Percentiles rank a stretch among this genome's conserved stretches.
These are phyloP conservation scores for Notothenia rossii DNA, from an alignment of 2,113 vertebrate species.

Conservation along the genomic window DNA sequence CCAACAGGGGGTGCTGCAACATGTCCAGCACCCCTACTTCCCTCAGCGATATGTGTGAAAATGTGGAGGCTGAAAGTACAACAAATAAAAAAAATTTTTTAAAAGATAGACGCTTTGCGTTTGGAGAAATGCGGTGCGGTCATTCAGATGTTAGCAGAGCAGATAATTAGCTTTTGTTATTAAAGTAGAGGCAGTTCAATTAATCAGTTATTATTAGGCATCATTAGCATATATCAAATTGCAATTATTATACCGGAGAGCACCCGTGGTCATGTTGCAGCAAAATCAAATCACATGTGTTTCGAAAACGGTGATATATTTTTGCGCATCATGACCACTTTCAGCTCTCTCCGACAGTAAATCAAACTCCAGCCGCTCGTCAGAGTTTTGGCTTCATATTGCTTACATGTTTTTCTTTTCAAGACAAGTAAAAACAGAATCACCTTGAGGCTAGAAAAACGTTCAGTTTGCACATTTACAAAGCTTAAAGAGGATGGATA, in stretches of 20 bases:
- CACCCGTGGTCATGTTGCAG: too few relatives aligned
- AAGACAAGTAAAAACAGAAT: constrained; percentile 22
- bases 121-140: constrained; percentile 35
- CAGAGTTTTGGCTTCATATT: constrained; percentile 37
- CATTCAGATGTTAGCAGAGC: constrained; percentile 28
- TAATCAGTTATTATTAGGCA: neutral
- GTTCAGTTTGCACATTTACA: constrained; percentile 13
- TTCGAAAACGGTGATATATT: too few relatives aligned
- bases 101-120: neutral
- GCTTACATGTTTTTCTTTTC: constrained; percentile 26
- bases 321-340: too few relatives aligned
- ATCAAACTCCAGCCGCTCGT: neutral
- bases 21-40: too few relatives aligned
- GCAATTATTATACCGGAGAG: neutral
- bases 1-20: too few relatives aligned
- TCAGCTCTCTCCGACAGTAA: neutral
- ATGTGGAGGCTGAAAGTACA: constrained; percentile 38
- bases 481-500: neutral
- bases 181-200: neutral
- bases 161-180: constrained; percentile 12
- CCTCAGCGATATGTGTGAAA: neutral
- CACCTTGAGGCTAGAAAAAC: neutral
- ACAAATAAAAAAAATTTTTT: too few relatives aligned
- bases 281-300: neutral
- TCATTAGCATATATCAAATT: neutral